These are phyloP conservation scores for Bombyx huttoni DNA, from an alignment of 2,888 invertebrate genomes.

Conservation along the genomic window DNA sequence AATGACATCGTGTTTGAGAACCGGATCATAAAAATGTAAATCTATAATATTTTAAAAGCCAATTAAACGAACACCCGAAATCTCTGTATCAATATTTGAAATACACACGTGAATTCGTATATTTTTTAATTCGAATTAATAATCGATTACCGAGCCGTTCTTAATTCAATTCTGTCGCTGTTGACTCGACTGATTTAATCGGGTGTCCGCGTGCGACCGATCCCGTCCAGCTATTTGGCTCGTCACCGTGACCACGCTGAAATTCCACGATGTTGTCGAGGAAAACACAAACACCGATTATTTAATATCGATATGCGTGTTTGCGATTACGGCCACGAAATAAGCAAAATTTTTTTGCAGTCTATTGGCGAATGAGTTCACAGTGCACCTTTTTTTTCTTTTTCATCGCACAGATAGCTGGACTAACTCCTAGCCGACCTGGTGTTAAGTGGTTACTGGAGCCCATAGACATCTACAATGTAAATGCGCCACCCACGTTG, in stretches of 20 bases:
- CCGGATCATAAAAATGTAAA: no score
- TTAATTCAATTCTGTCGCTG: conserved; percentile 55
- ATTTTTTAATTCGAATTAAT: neutral
- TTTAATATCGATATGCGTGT: conserved; percentile 30
- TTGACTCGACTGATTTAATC: conserved; percentile 55
- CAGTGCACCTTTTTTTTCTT: no score
- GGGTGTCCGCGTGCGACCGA: conserved; percentile 42
- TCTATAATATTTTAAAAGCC: no score
- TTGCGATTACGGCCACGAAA: conserved; percentile 15
- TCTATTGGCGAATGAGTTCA: neutral
- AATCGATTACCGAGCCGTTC: conserved; percentile 6
- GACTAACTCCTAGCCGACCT: no score
- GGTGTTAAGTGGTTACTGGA: no score
- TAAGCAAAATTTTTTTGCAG: neutral
- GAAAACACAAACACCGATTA: conserved; percentile 47
- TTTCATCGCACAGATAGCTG: no score
- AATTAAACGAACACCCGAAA: no score
- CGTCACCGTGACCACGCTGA: conserved; percentile 61
- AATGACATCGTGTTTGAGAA: no score
- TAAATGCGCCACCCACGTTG: no score
- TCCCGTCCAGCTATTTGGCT: conserved; percentile 35
- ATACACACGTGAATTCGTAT: no score
- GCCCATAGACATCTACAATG: no score
- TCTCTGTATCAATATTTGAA: no score
- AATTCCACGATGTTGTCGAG: conserved; percentile 40